Base-by-base conservation (phyloP, 1,140 invertebrate species). In the Leptoteleia sp. region DNA sequence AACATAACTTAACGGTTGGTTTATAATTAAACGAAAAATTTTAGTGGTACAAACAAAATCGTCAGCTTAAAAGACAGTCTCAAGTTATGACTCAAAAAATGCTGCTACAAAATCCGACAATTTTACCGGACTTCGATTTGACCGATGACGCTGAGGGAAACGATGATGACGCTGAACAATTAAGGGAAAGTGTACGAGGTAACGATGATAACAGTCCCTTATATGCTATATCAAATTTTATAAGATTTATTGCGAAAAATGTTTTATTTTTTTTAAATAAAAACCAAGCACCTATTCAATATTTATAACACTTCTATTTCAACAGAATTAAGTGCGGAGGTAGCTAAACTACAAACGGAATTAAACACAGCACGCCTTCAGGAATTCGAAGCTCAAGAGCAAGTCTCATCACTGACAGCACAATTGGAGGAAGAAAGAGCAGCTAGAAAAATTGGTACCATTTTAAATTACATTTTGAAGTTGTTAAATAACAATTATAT, bases 1-100 rank as follows among this genome's bases (percentile, higher is more conserved):
- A n/a, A n/a, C n/a, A n/a, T n/a, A n/a, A n/a, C n/a, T n/a, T n/a
- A n/a, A n/a, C n/a, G n/a, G n/a, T n/a, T n/a, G 6, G 22, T 3
- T 25, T 6, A 3, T 25, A 25, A 25, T 25, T 25, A 25, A 3
- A 25, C 22, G 7, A 4, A 31, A n/a, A 31, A 1, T 79, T 80
- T 42, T 88, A 94, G 87, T 94, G 94, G 94, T 94, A 94, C 86
- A 92, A 92, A 75, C 92, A 94, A 87, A 94, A 94, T 77, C 92
- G 93, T 19, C 91, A 92, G 73, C 83, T 94, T 31, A 94, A 94
- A 83, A 86, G 94, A 65, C 88, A 90, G 40, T 94, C 93, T 25
- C 91, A 93, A 12, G 91, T 91, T 5, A 86, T 94, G 1, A 78
- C 92, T 15, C 91, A 92, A 62, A 91, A 90, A 29, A 84, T 93